These are phyloP conservation scores for Oscheius onirici DNA, from an alignment of 2,888 invertebrate species.

Conservation along the genomic window DNA sequence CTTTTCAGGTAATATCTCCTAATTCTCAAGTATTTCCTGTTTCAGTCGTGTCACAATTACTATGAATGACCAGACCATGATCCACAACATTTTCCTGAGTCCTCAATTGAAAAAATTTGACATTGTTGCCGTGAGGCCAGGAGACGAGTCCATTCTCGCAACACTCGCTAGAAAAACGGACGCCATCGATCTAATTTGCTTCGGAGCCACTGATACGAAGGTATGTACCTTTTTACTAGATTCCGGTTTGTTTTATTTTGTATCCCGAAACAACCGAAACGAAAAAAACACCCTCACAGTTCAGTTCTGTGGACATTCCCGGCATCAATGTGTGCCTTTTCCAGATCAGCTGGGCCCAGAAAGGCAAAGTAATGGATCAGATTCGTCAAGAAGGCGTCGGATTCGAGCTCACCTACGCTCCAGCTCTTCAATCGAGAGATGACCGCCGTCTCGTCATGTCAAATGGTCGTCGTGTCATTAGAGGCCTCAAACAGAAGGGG, in stretches of 20 bases:
- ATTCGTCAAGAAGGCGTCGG: constrained; percentile 50
- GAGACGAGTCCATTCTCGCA: constrained; percentile 62
- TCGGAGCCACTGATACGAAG: constrained; percentile 44
- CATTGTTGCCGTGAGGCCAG: constrained; percentile 66
- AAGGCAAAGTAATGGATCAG: constrained; percentile 46
- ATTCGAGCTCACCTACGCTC: constrained; percentile 48
- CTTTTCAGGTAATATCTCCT: constrained; percentile 63
- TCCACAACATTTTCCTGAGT: constrained; percentile 49
- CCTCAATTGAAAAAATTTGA: constrained; percentile 51
- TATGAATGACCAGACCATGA: constrained; percentile 44
- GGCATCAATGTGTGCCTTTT: constrained; percentile 1
- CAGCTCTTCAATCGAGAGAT: constrained; percentile 37
- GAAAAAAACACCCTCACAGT: too few species aligned
- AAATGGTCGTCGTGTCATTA: constrained; percentile 57
- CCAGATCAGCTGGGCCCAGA: constrained; percentile 42
- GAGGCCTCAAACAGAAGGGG: constrained; percentile 50
- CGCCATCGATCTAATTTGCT: constrained; percentile 65
- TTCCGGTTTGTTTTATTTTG: too few species aligned
- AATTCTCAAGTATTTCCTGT: not conserved
- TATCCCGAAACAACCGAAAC: too few species aligned
- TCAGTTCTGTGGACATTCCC: too few species aligned
- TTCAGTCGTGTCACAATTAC: constrained; percentile 50
- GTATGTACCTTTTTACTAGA: constrained; percentile 33
- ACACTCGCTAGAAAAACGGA: constrained; percentile 68
- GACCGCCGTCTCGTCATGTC: constrained; percentile 51